A percentile compares a stretch with the other conserved stretches of the same genome.
phyloP scores from a whole-genome alignment of 2,113 vertebrate species.

The Clarias magur region DNA sequence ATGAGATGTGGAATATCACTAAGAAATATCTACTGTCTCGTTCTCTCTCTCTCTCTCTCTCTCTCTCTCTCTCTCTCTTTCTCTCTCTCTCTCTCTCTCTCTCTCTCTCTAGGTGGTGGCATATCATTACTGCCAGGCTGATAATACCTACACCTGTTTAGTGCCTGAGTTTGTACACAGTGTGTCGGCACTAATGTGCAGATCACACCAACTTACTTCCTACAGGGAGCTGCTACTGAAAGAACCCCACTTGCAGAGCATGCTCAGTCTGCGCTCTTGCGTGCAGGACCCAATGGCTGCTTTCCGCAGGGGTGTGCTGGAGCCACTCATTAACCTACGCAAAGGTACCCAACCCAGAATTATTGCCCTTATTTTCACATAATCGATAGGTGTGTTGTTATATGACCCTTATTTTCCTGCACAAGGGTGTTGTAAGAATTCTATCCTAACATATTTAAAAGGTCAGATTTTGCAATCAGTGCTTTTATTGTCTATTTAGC shows the following conservation, averaged over 20 bases:
- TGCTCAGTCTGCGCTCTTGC: conserved; percentile 94
- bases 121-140: conserved; percentile 97
- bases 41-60: not conserved
- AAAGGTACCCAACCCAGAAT: conserved; percentile 74
- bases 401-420: not conserved
- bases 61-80: not conserved
- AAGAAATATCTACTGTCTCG: too few species aligned
- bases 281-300: conserved; percentile 92
- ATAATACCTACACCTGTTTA: conserved; percentile 96
- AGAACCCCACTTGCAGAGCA: conserved; percentile 89
- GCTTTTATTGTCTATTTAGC: not conserved
- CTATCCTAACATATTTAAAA: not conserved
- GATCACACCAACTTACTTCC: conserved; percentile 80
- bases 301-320: conserved; percentile 87
- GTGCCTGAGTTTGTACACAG: conserved; percentile 98
- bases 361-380: not conserved
- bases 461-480: not conserved
- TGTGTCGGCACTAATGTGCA: conserved; percentile 88
- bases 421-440: not conserved
- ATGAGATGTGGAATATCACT: not conserved
- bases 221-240: conserved; percentile 88
- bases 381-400: not conserved
- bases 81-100: not conserved
- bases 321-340: conserved; percentile 84
- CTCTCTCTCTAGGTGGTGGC: conserved; percentile 84